Evolutionary conservation across 2,797 vertebrate species (phyloP).

Genomic region (Halcyon smyrnensis): DNA sequence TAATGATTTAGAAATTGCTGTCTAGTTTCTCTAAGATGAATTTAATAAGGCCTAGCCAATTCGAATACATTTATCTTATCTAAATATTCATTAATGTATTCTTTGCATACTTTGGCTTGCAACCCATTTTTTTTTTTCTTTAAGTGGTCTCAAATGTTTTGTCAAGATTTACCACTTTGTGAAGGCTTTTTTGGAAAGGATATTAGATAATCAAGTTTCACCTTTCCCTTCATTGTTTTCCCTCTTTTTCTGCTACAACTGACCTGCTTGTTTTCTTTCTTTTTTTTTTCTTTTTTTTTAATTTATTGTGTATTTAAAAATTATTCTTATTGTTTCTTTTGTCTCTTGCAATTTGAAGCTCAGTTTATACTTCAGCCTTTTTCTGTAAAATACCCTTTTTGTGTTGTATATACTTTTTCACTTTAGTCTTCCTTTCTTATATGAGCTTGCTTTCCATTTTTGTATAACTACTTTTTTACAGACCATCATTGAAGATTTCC

Average conservation of each 20-base stretch:
- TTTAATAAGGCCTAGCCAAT: background rate
- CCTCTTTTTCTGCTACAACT: background rate
- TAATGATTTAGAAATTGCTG: background rate
- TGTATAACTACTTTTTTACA: background rate
- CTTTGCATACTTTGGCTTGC: background rate
- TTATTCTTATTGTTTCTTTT: background rate
- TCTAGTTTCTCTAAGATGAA: background rate
- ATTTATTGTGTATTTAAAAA: background rate
- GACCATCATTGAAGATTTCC: rapidly evolving
- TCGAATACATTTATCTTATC: background rate
- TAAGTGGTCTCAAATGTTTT: background rate
- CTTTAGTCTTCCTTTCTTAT: background rate
- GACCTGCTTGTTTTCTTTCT: background rate
- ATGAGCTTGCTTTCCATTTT: background rate
- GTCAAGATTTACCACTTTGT: background rate
- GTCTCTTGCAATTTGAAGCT: background rate
- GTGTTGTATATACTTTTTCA: background rate
- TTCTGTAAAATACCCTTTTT: background rate
- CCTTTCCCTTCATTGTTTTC: background rate
- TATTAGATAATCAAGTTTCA: background rate
- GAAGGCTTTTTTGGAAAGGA: background rate
- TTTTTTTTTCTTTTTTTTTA: too few relatives aligned
- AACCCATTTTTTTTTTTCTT: background rate
- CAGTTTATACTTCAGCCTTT: background rate
- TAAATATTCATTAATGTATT: background rate